Evolutionary conservation across 2,113 vertebrate species (phyloP).

Genomic region (Pteropus alecto): DNA sequence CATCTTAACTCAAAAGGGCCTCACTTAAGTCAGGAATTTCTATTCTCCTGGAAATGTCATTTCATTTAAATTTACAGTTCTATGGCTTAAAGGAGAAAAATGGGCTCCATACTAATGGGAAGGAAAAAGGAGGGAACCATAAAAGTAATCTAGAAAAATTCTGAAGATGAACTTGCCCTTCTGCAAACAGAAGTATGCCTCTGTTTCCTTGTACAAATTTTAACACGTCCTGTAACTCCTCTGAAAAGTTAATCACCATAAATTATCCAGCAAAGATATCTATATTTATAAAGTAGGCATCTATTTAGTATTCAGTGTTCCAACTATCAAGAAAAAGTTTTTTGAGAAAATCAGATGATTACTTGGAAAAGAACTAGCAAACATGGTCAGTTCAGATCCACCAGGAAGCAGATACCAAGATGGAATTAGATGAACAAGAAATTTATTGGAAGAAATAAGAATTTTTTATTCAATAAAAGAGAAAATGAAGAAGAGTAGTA

Average conservation of each 20-base stretch:
- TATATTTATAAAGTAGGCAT: neutral
- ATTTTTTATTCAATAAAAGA: neutral
- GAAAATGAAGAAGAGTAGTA: neutral
- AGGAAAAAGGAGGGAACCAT: neutral
- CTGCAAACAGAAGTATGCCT: neutral
- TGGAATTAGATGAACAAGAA: neutral
- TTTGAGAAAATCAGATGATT: neutral
- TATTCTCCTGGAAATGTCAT: conserved; percentile 11
- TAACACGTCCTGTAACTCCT: neutral
- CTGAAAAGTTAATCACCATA: neutral
- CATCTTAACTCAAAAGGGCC: neutral
- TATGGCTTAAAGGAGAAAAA: neutral
- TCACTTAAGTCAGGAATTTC: neutral
- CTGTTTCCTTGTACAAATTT: neutral
- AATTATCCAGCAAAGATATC: neutral
- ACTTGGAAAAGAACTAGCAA: neutral
- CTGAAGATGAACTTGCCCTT: neutral
- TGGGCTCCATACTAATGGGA: neutral
- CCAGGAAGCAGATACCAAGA: neutral
- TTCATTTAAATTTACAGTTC: neutral
- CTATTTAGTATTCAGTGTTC: neutral
- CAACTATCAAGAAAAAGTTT: neutral
- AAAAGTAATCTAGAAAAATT: neutral
- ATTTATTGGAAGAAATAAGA: neutral
- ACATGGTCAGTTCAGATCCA: neutral